Conservation (phyloP, 2,113 vertebrate species). For the Odocoileus virginianus region DNA sequence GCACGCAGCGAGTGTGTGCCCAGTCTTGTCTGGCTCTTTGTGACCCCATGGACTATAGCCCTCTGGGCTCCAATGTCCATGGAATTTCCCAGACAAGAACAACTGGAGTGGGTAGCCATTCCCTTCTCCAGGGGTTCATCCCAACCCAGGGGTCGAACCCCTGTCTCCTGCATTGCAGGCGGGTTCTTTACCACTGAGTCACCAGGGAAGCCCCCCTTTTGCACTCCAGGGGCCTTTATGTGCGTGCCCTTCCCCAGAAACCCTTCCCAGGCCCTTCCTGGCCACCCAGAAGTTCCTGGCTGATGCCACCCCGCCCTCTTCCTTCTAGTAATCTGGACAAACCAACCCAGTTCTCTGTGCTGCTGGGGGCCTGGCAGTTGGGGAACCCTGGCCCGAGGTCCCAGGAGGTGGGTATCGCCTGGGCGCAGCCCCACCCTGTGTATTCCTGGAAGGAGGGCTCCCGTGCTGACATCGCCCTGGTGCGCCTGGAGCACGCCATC, state of each 20-base stretch:
- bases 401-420: constrained; percentile 49
- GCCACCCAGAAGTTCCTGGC: not conserved
- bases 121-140: not conserved
- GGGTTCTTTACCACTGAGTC: not conserved
- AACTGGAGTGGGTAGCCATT: not conserved
- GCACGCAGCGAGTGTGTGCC: not conserved
- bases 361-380: constrained; percentile 72
- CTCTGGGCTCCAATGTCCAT: not conserved
- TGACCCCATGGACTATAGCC: not conserved
- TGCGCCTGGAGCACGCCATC: constrained; percentile 55
- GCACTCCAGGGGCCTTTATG: not conserved
- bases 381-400: constrained; percentile 52
- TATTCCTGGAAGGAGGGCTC: constrained; percentile 63
- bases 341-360: constrained; percentile 41
- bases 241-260: accelerated
- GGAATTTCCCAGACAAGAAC: not conserved
- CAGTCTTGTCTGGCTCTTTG: not conserved
- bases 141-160: not conserved
- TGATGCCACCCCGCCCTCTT: not conserved
- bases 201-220: not conserved
- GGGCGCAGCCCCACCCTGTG: constrained; percentile 53
- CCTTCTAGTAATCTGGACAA: constrained; percentile 22
- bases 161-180: not conserved
- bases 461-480: constrained; percentile 70
- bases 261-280: not conserved